Evolutionary conservation across 2,888 invertebrate genomes (phyloP), one percentile per base, ranked within the genome.

Genomic region (Drosophila borealis): DNA sequence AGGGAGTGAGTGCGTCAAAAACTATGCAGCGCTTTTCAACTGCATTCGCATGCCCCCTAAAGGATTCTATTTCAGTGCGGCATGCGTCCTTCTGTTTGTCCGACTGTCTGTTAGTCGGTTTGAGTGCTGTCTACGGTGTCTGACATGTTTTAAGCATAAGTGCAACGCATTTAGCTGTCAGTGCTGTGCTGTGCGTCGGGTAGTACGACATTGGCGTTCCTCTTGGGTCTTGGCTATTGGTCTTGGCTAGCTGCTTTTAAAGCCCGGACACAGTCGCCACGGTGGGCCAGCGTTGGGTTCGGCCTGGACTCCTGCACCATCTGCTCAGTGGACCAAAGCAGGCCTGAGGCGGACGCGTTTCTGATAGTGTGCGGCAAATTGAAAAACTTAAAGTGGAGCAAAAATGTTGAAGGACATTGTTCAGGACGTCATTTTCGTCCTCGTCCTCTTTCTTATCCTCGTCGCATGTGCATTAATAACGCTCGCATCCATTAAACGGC

Each of bases 91-190:
- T 49, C 37, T 25, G 36, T 48, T 46, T 39, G 61, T 62, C 41
- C n/a, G 55, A 44, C 33, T 33, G 53, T 57, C 19, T 41, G 66
- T 65, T 50, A 53, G 48, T 63, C 63, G 51, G 54, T 74, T 78
- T 81, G 80, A 85, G 85, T 84, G 84, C 88, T 88, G 85, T 80
- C 80, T 76, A 71, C 74, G 79, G 66, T 69, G 81, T 78, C 87
- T 83, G 83, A 80, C 81, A 83, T 89, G 89, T 80, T 85, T 85
- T 85, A 88, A 83, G 86, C 85, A 81, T 85, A 87, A 87, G 87
- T 85, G 85, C 83, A 81, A 85, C 81, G 88, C 87, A 88, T 88
- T 88, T 88, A 85, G 83, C 89, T 87, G 87, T 89, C 87, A 87
- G 67, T 62, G 64, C 51, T 60, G 55, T 74, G 17, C 17, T 17